Conservation (phyloP, 2,888 invertebrate species). For the Xestia ashworthii region DNA sequence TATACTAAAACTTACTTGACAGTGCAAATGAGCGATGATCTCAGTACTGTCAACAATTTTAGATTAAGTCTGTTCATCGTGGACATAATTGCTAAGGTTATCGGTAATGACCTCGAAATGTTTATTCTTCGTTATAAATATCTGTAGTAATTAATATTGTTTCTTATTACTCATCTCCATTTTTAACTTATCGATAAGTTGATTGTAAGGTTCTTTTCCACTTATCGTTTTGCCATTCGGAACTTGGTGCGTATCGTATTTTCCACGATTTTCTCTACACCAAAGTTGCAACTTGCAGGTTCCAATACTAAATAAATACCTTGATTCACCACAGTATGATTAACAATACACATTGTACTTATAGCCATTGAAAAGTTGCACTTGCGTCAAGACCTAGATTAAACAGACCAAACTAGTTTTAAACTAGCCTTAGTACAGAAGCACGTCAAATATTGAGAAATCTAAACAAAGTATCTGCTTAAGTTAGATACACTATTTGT, state of each 20-base stretch:
- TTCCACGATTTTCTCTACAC: background rate
- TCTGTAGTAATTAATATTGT: conserved; percentile 1
- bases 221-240: background rate
- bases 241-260: background rate
- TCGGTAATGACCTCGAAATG: conserved; percentile 54
- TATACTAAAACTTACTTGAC: conserved; percentile 19
- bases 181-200: background rate
- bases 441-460: conserved; percentile 36
- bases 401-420: conserved; percentile 40
- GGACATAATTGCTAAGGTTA: conserved; percentile 63
- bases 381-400: conserved; percentile 42
- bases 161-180: background rate
- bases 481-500: background rate
- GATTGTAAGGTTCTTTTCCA: background rate
- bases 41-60: conserved; percentile 68
- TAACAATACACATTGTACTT: conserved; percentile 34
- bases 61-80: conserved; percentile 57
- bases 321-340: conserved; percentile 1
- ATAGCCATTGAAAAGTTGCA: conserved; percentile 31
- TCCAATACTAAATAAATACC: background rate
- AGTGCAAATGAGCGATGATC: conserved; percentile 67
- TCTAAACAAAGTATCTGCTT: conserved; percentile 21
- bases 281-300: background rate
- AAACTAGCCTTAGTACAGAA: conserved; percentile 29
- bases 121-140: conserved; percentile 22